Evolutionary conservation across 1,140 invertebrate genomes (phyloP).

Genomic region (Atta cephalotes): DNA sequence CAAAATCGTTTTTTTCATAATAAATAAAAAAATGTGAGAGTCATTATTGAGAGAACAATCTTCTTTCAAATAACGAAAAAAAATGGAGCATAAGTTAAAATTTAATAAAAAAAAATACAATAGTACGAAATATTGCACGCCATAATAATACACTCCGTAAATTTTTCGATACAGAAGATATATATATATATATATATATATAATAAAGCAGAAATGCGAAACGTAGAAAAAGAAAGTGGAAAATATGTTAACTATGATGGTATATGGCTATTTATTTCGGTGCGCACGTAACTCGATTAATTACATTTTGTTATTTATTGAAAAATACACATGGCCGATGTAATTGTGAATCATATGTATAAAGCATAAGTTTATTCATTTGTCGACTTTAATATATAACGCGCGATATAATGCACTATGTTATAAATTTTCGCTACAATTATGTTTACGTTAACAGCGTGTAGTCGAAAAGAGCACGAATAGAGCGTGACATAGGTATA

Average conservation of each 20-base stretch:
- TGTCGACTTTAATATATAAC: slow-evolving; percentile 10
- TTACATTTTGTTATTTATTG: slow-evolving; percentile 43
- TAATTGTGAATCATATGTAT: slow-evolving; percentile 30
- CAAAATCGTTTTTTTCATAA: too few species aligned
- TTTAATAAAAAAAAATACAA: background rate
- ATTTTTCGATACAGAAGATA: background rate
- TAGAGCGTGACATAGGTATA: slow-evolving; percentile 22
- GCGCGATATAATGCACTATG: slow-evolving; percentile 28
- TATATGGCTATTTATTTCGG: slow-evolving; percentile 10
- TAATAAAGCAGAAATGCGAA: slow-evolving; percentile 9
- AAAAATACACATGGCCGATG: slow-evolving; percentile 34
- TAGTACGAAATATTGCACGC: background rate
- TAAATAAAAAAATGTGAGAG: background rate
- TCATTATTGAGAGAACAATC: background rate
- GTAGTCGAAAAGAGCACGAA: slow-evolving; percentile 47
- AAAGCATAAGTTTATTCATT: slow-evolving; percentile 48
- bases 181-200: too few species aligned
- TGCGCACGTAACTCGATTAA: slow-evolving; percentile 38
- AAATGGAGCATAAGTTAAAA: background rate
- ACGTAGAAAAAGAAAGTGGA: slow-evolving; percentile 9
- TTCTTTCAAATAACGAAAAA: slow-evolving; percentile 33
- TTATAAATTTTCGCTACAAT: slow-evolving; percentile 39
- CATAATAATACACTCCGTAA: slow-evolving; percentile 9
- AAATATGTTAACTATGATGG: slow-evolving; percentile 10
- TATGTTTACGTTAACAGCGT: slow-evolving; percentile 28